Evolutionary conservation across 1,140 invertebrate species (phyloP), one percentile per base, ranked within the genome.

Genomic region (Ceratitis capitata): DNA sequence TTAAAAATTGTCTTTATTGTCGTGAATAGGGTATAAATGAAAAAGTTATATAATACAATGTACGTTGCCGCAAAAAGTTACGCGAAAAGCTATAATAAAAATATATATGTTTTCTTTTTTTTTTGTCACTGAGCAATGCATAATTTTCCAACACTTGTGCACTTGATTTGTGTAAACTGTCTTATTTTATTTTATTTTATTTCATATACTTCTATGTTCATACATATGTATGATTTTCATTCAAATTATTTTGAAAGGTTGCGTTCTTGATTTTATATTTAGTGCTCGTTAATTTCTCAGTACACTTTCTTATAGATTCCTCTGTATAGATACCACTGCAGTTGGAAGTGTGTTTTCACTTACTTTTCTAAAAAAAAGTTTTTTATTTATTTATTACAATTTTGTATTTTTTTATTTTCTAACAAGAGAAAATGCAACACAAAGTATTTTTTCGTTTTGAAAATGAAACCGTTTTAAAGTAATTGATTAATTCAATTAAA

Each of bases 61-160:
- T n/a, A n/a, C n/a, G n/a, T n/a, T n/a, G n/a, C n/a, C n/a, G n/a
- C n/a, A n/a, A n/a, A n/a, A n/a, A n/a, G n/a, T n/a, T n/a, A n/a
- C n/a, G n/a, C n/a, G n/a, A n/a, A n/a, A n/a, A n/a, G n/a, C n/a
- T n/a, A n/a, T n/a, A n/a, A n/a, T n/a, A n/a, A n/a, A n/a, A n/a
- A n/a, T n/a, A n/a, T n/a, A n/a, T n/a, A n/a, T 69, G n/a, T 51
- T n/a, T 64, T 84, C 64, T 84, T 84, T 84, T 47, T 56, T 53
- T 51, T 42, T 39, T 14, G 39, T n/a, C n/a, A n/a, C n/a, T n/a
- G n/a, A n/a, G n/a, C n/a, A n/a, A n/a, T n/a, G n/a, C n/a, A n/a
- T n/a, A 58, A 61, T 84, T 29, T 42, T 35, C 35, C 83, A 32
- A 6, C n/a, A 39, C 4, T 42, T 47, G 16, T 69, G 3, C 23